Conservation (phyloP, 2,113 vertebrate genomes). For the Toxostoma redivivum region DNA sequence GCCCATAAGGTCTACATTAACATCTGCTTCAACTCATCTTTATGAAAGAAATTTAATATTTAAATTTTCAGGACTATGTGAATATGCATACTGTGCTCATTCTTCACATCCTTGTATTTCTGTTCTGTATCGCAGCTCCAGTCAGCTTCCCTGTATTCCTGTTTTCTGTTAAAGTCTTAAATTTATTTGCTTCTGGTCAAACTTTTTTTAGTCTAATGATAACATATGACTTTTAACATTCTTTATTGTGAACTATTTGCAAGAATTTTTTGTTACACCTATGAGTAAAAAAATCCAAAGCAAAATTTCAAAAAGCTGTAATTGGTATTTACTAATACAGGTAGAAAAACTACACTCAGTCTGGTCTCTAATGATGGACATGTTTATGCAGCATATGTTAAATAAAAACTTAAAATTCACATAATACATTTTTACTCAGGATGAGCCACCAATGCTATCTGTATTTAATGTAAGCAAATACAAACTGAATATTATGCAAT, state of each 20-base stretch:
- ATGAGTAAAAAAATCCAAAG: not conserved
- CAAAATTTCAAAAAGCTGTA: not conserved
- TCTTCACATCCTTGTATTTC: not conserved
- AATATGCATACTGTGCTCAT: not conserved
- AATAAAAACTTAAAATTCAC: not conserved
- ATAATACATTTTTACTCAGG: not conserved
- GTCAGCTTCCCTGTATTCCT: not conserved
- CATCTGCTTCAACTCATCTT: not conserved
- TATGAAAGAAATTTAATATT: not conserved
- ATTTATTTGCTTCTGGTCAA: not conserved
- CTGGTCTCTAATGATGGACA: not conserved
- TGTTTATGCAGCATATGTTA: not conserved
- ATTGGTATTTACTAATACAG: not conserved
- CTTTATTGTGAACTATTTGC: not conserved
- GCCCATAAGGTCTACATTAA: not conserved
- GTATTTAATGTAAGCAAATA: not conserved
- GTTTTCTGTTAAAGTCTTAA: not conserved
- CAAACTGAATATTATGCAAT: not conserved
- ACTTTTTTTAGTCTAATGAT: not conserved
- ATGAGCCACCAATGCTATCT: not conserved
- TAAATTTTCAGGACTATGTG: not conserved
- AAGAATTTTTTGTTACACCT: not conserved
- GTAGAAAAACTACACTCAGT: not conserved
- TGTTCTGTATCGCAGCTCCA: accelerated
- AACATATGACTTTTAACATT: not conserved